A percentile compares a stretch with the other conserved stretches of the same genome.
These are phyloP conservation scores for Pao palembangensis DNA, from an alignment of 2,113 vertebrate species.

Conservation along the genomic window DNA sequence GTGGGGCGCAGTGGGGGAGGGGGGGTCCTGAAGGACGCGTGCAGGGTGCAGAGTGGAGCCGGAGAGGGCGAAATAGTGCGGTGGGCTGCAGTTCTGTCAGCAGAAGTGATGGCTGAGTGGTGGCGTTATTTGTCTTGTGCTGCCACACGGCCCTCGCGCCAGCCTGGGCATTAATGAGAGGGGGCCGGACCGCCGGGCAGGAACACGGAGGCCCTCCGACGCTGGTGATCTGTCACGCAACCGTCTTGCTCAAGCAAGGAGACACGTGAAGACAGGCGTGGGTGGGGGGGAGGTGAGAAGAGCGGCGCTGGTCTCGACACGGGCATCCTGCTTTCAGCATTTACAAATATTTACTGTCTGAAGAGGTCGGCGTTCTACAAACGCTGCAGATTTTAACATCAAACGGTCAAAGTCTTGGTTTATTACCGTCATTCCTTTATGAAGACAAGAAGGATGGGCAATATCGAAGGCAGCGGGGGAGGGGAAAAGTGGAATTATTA, in stretches of 20 bases:
- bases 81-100: constrained; percentile 82
- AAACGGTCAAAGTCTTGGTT: constrained; percentile 14
- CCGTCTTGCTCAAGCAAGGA: constrained; percentile 59
- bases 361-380: constrained; percentile 6
- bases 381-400: no score
- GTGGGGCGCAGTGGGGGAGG: constrained; percentile 31
- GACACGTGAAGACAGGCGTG: constrained; percentile 50
- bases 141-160: constrained; percentile 75
- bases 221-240: constrained; percentile 76
- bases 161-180: constrained; percentile 79
- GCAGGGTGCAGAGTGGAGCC: constrained; percentile 71
- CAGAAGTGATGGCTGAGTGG: constrained; percentile 81
- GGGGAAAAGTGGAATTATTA: constrained; percentile 39
- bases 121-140: constrained; percentile 80
- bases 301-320: constrained; percentile 9
- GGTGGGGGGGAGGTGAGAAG: constrained; percentile 36
- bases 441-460: constrained; percentile 44
- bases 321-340: constrained; percentile 29
- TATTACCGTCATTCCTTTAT: constrained; percentile 26
- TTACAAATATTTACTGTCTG: constrained; percentile 17
- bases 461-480: constrained; percentile 33
- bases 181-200: constrained; percentile 76
- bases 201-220: constrained; percentile 68
- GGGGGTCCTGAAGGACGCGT: constrained; percentile 71
- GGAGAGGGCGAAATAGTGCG: constrained; percentile 78